phyloP scores from a whole-genome alignment of 2,888 invertebrate species.

The Chymomyza amoena region DNA sequence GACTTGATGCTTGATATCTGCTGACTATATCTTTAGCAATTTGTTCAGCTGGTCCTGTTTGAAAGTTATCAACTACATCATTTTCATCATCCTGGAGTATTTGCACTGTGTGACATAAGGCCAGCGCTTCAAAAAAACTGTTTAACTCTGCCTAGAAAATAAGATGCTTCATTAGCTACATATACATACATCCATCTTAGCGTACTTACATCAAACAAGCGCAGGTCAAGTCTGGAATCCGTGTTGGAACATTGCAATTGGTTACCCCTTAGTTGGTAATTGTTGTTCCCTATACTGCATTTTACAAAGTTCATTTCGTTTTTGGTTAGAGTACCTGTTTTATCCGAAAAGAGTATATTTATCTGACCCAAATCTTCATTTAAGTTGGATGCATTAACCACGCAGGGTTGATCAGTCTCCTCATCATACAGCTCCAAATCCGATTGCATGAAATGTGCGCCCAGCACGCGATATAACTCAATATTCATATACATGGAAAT shows the following conservation, averaged over 20 bases:
- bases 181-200: too few relatives aligned
- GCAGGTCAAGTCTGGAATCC: slow-evolving; percentile 51
- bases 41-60: slow-evolving; percentile 20
- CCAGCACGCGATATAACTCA: slow-evolving; percentile 84
- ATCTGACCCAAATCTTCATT: slow-evolving; percentile 93
- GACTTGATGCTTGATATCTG: slow-evolving; percentile 89
- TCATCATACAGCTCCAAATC: slow-evolving; percentile 85
- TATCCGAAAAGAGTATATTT: slow-evolving; percentile 90
- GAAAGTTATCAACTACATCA: slow-evolving; percentile 35
- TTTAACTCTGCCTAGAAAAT: slow-evolving; percentile 82
- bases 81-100: slow-evolving; percentile 75
- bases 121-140: slow-evolving; percentile 86
- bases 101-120: slow-evolving; percentile 89
- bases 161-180: slow-evolving; percentile 3
- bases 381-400: slow-evolving; percentile 90
- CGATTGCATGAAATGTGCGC: slow-evolving; percentile 87
- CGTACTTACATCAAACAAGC: slow-evolving; percentile 67
- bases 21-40: slow-evolving; percentile 18
- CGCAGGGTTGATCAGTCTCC: slow-evolving; percentile 83
- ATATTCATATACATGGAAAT: slow-evolving; percentile 93
- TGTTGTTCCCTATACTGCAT: slow-evolving; percentile 84
- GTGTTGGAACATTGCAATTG: slow-evolving; percentile 37
- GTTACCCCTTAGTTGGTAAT: slow-evolving; percentile 79
- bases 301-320: slow-evolving; percentile 90
- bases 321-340: slow-evolving; percentile 92